Conservation (phyloP, 2,888 invertebrate species). For the Lithophane semibrunnea region DNA sequence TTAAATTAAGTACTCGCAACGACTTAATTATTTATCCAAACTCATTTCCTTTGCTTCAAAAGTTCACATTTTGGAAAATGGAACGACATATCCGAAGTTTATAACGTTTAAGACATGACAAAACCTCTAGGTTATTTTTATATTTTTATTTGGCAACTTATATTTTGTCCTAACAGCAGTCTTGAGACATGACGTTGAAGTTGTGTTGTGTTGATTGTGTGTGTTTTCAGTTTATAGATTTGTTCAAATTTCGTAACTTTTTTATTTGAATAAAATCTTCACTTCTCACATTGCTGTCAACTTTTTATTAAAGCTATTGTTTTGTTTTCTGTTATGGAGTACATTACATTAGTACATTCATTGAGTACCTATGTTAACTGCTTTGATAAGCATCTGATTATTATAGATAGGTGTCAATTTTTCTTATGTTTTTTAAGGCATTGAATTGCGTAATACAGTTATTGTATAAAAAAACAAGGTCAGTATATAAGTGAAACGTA, state of each 20-base stretch:
- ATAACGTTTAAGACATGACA: background rate
- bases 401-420: background rate
- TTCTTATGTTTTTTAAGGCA: background rate
- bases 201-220: background rate
- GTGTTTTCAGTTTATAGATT: background rate
- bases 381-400: slow-evolving; percentile 30
- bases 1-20: slow-evolving; percentile 29
- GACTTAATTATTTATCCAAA: slow-evolving; percentile 25
- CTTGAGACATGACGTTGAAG: background rate
- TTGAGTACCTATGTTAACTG: slow-evolving; percentile 15
- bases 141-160: too few relatives aligned
- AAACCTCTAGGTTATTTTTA: background rate
- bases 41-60: slow-evolving; percentile 33
- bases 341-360: too few relatives aligned
- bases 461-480: background rate
- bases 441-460: slow-evolving; percentile 7
- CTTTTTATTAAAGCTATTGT: slow-evolving; percentile 35
- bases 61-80: slow-evolving; percentile 18
- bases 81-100: slow-evolving; percentile 13
- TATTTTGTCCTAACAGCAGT: background rate
- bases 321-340: slow-evolving; percentile 25
- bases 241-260: background rate
- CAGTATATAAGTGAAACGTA: background rate
- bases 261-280: background rate
- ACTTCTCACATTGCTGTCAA: slow-evolving; percentile 7